phyloP scores from a whole-genome alignment of 2,113 vertebrate species.

The Alosa alosa region DNA sequence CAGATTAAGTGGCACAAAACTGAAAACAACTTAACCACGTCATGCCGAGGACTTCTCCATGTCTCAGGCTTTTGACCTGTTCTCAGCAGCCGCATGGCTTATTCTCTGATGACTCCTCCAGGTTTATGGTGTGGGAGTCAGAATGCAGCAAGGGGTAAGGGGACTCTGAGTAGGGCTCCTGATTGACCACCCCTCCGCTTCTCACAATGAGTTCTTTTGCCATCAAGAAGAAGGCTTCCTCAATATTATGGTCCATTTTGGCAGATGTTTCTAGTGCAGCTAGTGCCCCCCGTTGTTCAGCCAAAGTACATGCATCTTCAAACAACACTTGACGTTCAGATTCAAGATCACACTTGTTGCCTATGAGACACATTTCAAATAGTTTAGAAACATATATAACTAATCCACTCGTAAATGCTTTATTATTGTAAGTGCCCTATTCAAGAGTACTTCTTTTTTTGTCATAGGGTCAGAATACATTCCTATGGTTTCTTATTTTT shows the following conservation, averaged over 20 bases:
- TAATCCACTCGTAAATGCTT: no score
- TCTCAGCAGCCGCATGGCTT: slow-evolving; percentile 75
- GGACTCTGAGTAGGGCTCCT: slow-evolving; percentile 57
- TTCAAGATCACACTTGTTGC: slow-evolving; percentile 88
- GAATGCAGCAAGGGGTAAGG: slow-evolving; percentile 59
- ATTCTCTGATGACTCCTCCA: slow-evolving; percentile 52
- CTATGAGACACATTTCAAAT: slow-evolving; percentile 56
- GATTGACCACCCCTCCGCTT: slow-evolving; percentile 63
- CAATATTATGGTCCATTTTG: slow-evolving; percentile 78
- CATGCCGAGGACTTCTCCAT: background rate
- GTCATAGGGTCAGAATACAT: background rate
- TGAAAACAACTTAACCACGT: background rate
- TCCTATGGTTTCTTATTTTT: background rate
- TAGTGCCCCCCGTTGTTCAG: slow-evolving; percentile 80
- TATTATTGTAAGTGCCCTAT: no score
- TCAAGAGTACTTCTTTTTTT: background rate
- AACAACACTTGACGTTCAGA: slow-evolving; percentile 82
- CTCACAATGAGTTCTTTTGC: slow-evolving; percentile 77
- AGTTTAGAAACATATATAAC: background rate
- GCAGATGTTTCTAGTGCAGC: slow-evolving; percentile 93
- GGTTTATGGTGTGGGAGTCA: slow-evolving; percentile 72
- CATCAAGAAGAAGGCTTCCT: slow-evolving; percentile 81
- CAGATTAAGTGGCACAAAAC: background rate
- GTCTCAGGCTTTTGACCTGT: background rate
- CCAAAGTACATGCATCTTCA: slow-evolving; percentile 82